These are phyloP conservation scores for Ophraella communa DNA, from an alignment of 2,888 invertebrate genomes.

Conservation along the genomic window DNA sequence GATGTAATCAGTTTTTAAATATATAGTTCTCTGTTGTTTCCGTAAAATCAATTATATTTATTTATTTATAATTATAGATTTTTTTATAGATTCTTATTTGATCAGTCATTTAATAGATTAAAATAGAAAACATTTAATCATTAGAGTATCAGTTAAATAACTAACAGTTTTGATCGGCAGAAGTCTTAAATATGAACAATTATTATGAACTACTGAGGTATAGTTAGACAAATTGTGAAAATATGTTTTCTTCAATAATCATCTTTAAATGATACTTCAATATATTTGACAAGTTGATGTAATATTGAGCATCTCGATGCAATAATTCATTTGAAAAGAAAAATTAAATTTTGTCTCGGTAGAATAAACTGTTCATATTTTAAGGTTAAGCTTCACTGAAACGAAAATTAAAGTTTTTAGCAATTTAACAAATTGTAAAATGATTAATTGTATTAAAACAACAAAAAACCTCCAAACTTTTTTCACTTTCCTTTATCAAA, in stretches of 20 bases:
- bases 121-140: slow-evolving; percentile 22
- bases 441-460: no score
- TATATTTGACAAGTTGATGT: no score
- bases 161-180: neutral
- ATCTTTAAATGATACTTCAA: no score
- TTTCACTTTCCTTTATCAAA: no score
- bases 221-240: no score
- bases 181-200: neutral
- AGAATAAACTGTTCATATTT: neutral
- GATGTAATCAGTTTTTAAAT: slow-evolving; percentile 17
- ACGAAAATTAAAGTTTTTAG: neutral
- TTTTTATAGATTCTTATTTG: slow-evolving; percentile 16
- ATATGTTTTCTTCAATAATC: no score
- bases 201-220: no score
- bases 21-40: slow-evolving; percentile 16
- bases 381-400: neutral
- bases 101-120: slow-evolving; percentile 16
- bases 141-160: neutral
- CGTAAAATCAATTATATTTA: neutral
- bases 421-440: no score
- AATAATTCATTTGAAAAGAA: no score
- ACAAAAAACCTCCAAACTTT: no score
- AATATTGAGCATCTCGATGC: no score
- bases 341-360: neutral
- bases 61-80: neutral